phyloP scores from a whole-genome alignment of 2,113 vertebrate species.

The Mola mola region DNA sequence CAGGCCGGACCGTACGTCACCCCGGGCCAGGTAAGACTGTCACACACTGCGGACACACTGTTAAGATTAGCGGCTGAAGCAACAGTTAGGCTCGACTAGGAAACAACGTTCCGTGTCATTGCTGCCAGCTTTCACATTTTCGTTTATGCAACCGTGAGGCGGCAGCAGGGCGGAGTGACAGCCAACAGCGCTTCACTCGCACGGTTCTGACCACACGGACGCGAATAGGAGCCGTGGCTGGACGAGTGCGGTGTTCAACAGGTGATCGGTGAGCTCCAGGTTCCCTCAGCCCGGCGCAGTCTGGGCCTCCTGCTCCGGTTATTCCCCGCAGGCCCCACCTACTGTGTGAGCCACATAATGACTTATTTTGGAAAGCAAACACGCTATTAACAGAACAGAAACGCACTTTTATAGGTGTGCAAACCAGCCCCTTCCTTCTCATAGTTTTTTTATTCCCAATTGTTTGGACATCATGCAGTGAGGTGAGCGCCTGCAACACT shows the following conservation, averaged over 20 bases:
- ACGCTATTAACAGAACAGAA: conserved; percentile 23
- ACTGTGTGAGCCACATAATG: conserved; percentile 36
- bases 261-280: conserved; percentile 46
- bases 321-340: conserved; percentile 54
- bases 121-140: conserved; percentile 38
- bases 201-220: too few relatives aligned
- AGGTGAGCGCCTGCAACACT: conserved; percentile 7
- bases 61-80: conserved; percentile 14
- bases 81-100: conserved; percentile 55
- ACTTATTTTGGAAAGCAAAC: conserved; percentile 24
- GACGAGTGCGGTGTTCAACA: conserved; percentile 38
- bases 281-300: conserved; percentile 4
- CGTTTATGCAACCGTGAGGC: conserved; percentile 36
- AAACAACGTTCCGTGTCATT: conserved; percentile 26
- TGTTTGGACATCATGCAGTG: conserved; percentile 25
- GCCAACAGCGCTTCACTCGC: too few relatives aligned
- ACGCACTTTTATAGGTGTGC: not conserved
- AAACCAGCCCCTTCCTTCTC: conserved; percentile 26
- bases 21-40: conserved; percentile 68
- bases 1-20: conserved; percentile 29
- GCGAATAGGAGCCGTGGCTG: too few relatives aligned
- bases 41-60: not conserved
- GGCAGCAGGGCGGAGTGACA: too few relatives aligned
- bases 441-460: not conserved
- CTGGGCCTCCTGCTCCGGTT: conserved; percentile 45